phyloP scores from a whole-genome alignment of 2,888 invertebrate species.

The Megalurothrips usitatus region DNA sequence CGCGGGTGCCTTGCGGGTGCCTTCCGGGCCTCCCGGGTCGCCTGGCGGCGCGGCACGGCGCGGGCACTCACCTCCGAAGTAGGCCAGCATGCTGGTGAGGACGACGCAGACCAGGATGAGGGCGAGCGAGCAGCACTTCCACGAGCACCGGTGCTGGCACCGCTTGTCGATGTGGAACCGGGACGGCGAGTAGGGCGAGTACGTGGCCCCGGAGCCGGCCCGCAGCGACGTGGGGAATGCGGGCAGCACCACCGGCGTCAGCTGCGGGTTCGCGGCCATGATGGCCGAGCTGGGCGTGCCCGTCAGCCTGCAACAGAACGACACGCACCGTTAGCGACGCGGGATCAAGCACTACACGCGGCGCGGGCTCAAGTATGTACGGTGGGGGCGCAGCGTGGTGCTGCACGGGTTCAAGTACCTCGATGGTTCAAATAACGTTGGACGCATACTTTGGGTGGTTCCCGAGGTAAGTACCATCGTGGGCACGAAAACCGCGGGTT shows the following conservation, averaged over 20 bases:
- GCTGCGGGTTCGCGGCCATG: constrained; percentile 18
- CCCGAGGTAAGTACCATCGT: no score
- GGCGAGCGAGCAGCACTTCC: constrained; percentile 93
- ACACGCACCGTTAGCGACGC: neutral
- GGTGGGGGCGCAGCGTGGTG: neutral
- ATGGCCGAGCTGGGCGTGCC: constrained; percentile 17
- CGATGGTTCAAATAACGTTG: no score
- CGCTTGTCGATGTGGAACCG: constrained; percentile 91
- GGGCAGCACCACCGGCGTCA: constrained; percentile 3
- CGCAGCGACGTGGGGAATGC: neutral
- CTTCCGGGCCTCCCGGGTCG: no score
- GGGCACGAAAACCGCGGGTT: no score
- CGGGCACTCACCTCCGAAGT: constrained; percentile 84
- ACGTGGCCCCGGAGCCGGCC: constrained; percentile 35
- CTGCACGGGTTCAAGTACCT: neutral
- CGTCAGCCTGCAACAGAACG: neutral
- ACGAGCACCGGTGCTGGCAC: constrained; percentile 89
- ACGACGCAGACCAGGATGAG: constrained; percentile 87
- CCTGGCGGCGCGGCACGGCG: no score
- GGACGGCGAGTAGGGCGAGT: constrained; percentile 46
- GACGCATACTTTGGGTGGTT: no score
- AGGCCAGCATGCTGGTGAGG: constrained; percentile 87
- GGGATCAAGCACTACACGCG: neutral
- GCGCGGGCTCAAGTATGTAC: neutral
- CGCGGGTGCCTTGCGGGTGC: no score